Base-by-base conservation (phyloP, 2,888 invertebrate genomes). In the Phalera bucephala region DNA sequence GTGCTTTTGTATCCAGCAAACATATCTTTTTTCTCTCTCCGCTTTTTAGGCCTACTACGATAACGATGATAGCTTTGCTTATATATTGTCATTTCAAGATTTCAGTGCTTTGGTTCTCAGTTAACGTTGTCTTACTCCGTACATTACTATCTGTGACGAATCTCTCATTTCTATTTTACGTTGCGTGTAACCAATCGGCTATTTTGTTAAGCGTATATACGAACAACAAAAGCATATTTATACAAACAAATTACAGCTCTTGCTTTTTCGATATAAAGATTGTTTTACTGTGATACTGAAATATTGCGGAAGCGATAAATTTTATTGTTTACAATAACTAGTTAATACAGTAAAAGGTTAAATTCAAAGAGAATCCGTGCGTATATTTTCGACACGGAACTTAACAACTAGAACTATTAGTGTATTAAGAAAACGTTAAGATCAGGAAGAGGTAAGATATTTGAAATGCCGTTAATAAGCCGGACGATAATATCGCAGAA, bases 151-250 rank as follows among this genome's bases (percentile, higher is more conserved):
- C 60, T 64, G 71, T 75, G 71, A 72, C 75, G 59, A 75, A 77
- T 72, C 42, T 37, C 55, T 50, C 65, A 72, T 74, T 77, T 54
- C 67, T 67, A 74, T 74, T 72, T 68, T 40, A 61, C 62, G 53
- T 58, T 38, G 50, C 33, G 61, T 64, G 64, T 64, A 53, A 51
- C 62, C 34, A 72, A 74, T 74, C 49, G 62, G 45, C 55, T 54
- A 60, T 65, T 64, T 64, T 64, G 64, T 67, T 59, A 54, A 38
- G 40, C 43, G 15, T 37, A 29, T 21, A 21, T 28, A 12, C 28
- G 29, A 17, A 31, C 30, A 28, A 29, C 29, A 29, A 29, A 19
- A 29, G 29, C 17, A 7, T 17, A 2, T 19, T 3, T 11, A 4
- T 7, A 17, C 29, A 29, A 29, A n/a, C 7, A n/a, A 17, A 11